Conservation (phyloP, 2,888 invertebrate species). For the Arenicola marina region DNA sequence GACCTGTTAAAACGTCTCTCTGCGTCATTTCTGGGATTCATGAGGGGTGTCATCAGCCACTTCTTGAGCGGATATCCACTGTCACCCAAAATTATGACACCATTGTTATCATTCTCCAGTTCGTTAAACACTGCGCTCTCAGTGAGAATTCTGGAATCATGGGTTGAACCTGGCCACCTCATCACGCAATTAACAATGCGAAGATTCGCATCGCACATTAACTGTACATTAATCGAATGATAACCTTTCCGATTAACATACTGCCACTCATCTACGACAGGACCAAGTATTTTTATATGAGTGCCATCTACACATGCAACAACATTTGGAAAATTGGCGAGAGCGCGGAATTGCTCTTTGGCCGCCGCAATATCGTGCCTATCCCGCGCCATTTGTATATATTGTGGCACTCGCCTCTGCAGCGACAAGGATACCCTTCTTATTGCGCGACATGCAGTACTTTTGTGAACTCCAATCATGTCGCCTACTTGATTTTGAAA, state of each 20-base stretch:
- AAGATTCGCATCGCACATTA: constrained; percentile 6
- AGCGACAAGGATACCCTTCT: background rate
- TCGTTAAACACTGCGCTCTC: background rate
- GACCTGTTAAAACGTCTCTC: too few species aligned
- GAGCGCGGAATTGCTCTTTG: background rate
- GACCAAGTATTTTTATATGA: background rate
- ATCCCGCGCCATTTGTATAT: background rate
- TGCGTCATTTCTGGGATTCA: too few species aligned
- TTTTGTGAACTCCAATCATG: background rate
- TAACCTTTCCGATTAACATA: constrained; percentile 3
- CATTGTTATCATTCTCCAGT: background rate
- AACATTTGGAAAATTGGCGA: background rate
- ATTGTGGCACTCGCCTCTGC: background rate
- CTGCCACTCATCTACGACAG: background rate
- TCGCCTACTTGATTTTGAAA: constrained; percentile 1
- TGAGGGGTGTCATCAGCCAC: too few species aligned
- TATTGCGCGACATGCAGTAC: constrained; percentile 4
- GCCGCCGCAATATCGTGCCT: background rate
- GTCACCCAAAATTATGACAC: constrained; percentile 2
- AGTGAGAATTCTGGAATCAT: constrained; percentile 3
- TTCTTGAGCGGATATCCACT: too few species aligned
- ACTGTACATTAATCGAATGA: constrained; percentile 3
- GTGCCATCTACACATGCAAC: constrained; percentile 4
- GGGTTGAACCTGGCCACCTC: constrained; percentile 6
- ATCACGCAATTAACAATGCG: constrained; percentile 4